A percentile compares a stretch with the other conserved stretches of the same genome.
Evolutionary conservation across 2,797 vertebrate species (phyloP).

Genomic region (Dicrostonyx torquatus): DNA sequence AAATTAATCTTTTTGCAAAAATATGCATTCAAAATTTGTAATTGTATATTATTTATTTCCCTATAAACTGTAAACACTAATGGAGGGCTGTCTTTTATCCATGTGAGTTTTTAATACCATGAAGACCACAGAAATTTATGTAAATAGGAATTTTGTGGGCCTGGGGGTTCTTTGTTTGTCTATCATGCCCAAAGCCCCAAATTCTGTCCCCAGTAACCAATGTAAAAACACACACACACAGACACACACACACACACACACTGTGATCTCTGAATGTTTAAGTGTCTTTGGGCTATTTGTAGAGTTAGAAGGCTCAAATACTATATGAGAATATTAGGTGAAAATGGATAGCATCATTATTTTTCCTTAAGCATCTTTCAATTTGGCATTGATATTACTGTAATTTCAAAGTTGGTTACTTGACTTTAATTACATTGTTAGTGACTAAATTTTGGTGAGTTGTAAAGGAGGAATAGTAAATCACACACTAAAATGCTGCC

Average conservation of each 20-base stretch:
- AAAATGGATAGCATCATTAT: neutral
- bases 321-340: neutral
- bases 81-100: neutral
- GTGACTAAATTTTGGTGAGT: neutral
- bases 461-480: neutral
- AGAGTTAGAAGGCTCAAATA: constrained; percentile 22
- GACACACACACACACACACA: neutral
- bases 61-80: neutral
- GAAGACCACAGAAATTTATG: neutral
- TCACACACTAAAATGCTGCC: neutral
- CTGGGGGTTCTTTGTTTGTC: neutral
- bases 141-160: neutral
- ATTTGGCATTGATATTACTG: constrained; percentile 6
- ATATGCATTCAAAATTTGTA: neutral
- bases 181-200: neutral
- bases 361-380: constrained; percentile 31
- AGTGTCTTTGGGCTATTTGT: neutral
- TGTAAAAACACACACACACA: neutral
- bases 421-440: constrained; percentile 30
- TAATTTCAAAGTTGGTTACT: constrained; percentile 31
- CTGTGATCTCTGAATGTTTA: neutral
- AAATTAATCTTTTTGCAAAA: neutral
- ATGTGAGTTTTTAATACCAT: neutral
- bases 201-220: neutral
- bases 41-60: neutral